Evolutionary conservation across 2,888 invertebrate species (phyloP), one percentile per base, ranked within the genome.

Genomic region (Gonocerus acuteangulatus): DNA sequence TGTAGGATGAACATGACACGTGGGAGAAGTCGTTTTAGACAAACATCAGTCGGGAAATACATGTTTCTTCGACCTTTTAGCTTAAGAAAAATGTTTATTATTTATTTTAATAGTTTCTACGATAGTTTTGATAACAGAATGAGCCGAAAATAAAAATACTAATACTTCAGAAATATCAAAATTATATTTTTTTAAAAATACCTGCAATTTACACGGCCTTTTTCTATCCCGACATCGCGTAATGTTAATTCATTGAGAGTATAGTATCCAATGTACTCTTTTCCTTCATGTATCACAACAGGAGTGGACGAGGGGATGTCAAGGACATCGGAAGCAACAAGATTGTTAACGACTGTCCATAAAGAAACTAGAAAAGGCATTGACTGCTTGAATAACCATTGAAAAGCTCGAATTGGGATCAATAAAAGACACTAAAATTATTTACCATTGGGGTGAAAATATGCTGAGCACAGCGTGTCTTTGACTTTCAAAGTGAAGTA

Each of bases 371-470:
- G 27, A 27, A 27, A 27, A 27, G n/a, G n/a, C n/a, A n/a, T n/a
- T n/a, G n/a, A n/a, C n/a, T n/a, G n/a, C n/a, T n/a, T n/a, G n/a
- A n/a, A n/a, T n/a, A n/a, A n/a, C n/a, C 13, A 18, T 27, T 36
- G 0, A 36, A 3, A 13, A 2, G 11, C 13, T 23, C 2, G 6
- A 48, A 16, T 15, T 2, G 1, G 3, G 1, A 16, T n/a, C 1
- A n/a, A n/a, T n/a, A n/a, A n/a, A n/a, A n/a, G n/a, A n/a, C n/a
- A n/a, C n/a, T n/a, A n/a, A n/a, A n/a, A n/a, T n/a, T 6, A 27
- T 27, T 27, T 54, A 54, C 54, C 54, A 16, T 27, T 19, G 22
- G 54, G 54, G 15, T 44, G 22, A n/a, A 54, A 54, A 1, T 22
- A 21, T n/a, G 15, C 22, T 23, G 54, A 23, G 7, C 22, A 6